Conservation (phyloP, 2,797 vertebrate species). For the Parauchenoglanis ngamensis region DNA sequence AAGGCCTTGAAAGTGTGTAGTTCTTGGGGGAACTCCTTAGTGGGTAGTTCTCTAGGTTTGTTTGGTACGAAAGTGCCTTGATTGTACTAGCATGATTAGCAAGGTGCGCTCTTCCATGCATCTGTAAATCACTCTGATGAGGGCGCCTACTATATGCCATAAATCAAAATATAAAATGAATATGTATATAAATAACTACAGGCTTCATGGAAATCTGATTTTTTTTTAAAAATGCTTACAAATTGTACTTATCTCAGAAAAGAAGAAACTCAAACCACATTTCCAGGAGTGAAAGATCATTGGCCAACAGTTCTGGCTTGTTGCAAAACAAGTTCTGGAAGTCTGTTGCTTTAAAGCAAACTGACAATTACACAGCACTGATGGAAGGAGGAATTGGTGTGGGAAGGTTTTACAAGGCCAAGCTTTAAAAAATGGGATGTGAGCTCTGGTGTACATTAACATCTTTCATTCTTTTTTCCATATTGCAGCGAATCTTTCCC, state of each 20-base stretch:
- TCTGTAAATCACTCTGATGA: not conserved
- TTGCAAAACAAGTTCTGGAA: conserved; percentile 62
- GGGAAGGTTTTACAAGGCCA: conserved; percentile 72
- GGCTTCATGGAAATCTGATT: not conserved
- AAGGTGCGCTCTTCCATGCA: too few relatives aligned
- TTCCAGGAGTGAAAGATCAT: conserved; percentile 5
- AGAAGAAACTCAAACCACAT: not conserved
- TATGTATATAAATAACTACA: not conserved
- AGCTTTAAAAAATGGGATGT: conserved; percentile 43
- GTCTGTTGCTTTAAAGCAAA: conserved; percentile 61
- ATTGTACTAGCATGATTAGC: conserved; percentile 1
- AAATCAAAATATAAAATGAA: not conserved
- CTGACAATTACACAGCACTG: conserved; percentile 66
- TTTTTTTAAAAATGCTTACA: not conserved
- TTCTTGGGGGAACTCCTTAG: too few relatives aligned
- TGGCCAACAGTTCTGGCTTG: conserved; percentile 53
- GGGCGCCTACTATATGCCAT: not conserved
- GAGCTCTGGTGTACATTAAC: conserved; percentile 71
- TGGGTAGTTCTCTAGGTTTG: too few relatives aligned
- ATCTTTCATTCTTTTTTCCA: conserved; percentile 53
- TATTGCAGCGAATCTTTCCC: conserved; percentile 67
- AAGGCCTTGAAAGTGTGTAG: too few relatives aligned
- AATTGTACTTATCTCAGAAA: not conserved
- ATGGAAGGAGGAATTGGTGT: conserved; percentile 70
- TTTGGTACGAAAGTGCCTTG: too few relatives aligned